Conservation (phyloP, 2,797 vertebrate genomes). For the Falco berigora region DNA sequence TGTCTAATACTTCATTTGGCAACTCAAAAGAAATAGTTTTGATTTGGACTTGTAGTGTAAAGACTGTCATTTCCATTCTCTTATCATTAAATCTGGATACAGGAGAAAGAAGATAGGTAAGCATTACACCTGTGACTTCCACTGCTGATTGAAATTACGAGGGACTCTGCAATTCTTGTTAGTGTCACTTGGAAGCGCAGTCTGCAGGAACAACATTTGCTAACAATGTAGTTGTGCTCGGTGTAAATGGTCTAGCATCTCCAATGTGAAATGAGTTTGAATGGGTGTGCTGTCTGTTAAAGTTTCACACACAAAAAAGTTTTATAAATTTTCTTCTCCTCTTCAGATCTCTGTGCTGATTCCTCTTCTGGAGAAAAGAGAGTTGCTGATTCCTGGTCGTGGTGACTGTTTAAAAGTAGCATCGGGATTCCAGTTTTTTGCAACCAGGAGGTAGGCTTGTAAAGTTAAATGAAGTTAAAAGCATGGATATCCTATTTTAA, state of each 20-base stretch:
- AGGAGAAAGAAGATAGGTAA: neutral
- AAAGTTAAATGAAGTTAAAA: neutral
- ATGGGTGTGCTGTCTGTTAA: neutral
- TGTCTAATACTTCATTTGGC: neutral
- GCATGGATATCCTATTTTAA: neutral
- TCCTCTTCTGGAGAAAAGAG: conserved; percentile 91
- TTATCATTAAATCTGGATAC: neutral
- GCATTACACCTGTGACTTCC: neutral
- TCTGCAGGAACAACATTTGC: neutral
- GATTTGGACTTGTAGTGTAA: neutral
- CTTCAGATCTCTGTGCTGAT: conserved; percentile 90
- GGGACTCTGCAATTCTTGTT: neutral
- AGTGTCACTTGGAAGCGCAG: neutral
- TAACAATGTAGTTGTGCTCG: neutral
- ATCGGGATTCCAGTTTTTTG: conserved; percentile 95
- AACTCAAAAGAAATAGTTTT: neutral
- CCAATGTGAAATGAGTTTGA: neutral
- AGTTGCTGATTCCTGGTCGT: conserved; percentile 88
- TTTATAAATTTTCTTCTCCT: neutral
- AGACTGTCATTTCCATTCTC: neutral
- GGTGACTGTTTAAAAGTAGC: conserved; percentile 89
- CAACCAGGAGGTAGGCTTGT: conserved; percentile 85
- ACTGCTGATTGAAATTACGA: neutral
- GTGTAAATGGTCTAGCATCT: neutral
- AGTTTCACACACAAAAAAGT: neutral